Evolutionary conservation across 2,888 invertebrate genomes (phyloP).

Genomic region (Julus scanicus): DNA sequence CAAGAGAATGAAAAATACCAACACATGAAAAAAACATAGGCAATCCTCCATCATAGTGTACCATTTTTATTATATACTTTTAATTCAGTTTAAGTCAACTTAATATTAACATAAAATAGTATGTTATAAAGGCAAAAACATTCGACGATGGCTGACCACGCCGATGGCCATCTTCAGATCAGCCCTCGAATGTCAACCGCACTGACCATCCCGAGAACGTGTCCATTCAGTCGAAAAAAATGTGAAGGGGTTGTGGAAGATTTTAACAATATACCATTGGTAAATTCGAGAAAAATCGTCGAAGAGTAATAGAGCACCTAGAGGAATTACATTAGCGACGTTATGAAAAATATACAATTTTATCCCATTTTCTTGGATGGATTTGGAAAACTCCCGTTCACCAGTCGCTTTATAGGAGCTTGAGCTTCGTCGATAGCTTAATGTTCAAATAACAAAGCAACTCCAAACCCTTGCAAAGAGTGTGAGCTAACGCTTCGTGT

Average conservation of each 20-base stretch:
- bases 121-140: slow-evolving; percentile 41
- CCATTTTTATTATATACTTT: slow-evolving; percentile 41
- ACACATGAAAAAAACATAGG: background rate
- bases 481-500: too few species aligned
- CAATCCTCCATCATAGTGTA: background rate
- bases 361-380: background rate
- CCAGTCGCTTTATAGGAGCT: background rate
- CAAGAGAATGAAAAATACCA: background rate
- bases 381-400: background rate
- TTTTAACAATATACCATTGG: background rate
- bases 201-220: background rate
- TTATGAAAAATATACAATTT: slow-evolving; percentile 13
- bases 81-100: slow-evolving; percentile 22
- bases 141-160: background rate
- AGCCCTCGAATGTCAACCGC: background rate
- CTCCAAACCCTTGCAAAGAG: too few species aligned
- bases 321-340: background rate
- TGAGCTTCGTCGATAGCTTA: background rate
- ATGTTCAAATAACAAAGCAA: background rate
- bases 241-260: background rate
- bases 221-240: background rate
- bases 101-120: slow-evolving; percentile 36
- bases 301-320: slow-evolving; percentile 26
- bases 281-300: background rate
- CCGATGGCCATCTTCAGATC: background rate